Evolutionary conservation across 92 coral and sea anemone genomes (phyloP).

Genomic region (Heteractis magnifica): DNA sequence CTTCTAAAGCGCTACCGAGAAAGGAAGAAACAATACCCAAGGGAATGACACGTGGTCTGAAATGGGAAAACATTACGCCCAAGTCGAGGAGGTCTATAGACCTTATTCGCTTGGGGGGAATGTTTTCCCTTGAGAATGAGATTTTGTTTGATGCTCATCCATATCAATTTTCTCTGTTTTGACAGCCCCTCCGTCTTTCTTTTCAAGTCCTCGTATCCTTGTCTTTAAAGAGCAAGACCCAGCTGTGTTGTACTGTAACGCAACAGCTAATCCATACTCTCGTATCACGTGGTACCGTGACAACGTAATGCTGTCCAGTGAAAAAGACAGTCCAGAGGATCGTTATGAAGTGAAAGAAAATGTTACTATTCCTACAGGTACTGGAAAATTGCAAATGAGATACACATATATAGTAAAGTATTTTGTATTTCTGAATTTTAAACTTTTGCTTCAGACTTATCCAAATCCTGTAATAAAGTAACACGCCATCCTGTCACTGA

Average conservation of each 20-base stretch:
- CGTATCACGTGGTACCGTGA: slow-evolving; percentile 30
- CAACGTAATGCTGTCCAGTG: background rate
- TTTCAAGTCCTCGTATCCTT: slow-evolving; percentile 1
- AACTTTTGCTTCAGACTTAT: background rate
- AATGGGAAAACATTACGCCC: no score
- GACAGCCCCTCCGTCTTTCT: slow-evolving; percentile 14
- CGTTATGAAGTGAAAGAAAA: slow-evolving; percentile 13
- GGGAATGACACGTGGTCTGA: no score
- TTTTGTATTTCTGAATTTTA: background rate
- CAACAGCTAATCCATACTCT: slow-evolving; percentile 22
- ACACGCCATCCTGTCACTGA: background rate
- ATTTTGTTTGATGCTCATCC: no score
- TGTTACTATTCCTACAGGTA: slow-evolving; percentile 13
- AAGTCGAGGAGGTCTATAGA: no score
- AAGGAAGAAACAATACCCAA: no score
- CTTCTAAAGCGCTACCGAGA: no score
- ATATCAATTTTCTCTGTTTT: background rate
- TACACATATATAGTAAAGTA: background rate
- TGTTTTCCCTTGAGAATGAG: background rate
- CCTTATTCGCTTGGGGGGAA: no score
- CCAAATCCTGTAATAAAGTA: background rate
- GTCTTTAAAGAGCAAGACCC: slow-evolving; percentile 2
- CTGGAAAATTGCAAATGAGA: background rate
- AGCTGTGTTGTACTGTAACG: slow-evolving; percentile 13
- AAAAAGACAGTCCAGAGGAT: background rate